Conservation (phyloP, 2,888 invertebrate species). For the Dromius quadrimaculatus region DNA sequence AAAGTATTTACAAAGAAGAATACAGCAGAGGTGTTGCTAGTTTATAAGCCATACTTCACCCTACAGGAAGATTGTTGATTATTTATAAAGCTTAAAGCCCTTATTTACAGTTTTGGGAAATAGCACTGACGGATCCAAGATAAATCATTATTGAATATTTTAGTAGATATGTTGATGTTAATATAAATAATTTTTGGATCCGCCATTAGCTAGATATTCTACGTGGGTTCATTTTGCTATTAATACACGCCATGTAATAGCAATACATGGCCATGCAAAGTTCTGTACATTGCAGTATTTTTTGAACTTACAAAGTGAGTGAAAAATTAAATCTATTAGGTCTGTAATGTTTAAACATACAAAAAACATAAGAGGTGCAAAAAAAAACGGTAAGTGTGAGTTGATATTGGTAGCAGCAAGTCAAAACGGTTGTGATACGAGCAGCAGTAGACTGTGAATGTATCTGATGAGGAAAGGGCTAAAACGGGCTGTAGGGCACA, state of each 20-base stretch:
- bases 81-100: slow-evolving; percentile 10
- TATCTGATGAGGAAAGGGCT: not conserved
- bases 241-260: too few species aligned
- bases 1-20: slow-evolving; percentile 6
- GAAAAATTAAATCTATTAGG: slow-evolving; percentile 1
- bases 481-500: not conserved
- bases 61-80: not conserved
- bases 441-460: slow-evolving; percentile 10
- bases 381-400: slow-evolving; percentile 13
- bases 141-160: not conserved
- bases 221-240: not conserved
- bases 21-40: not conserved
- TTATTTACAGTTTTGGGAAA: slow-evolving; percentile 11
- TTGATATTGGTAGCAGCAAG: slow-evolving; percentile 14
- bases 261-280: slow-evolving; percentile 13
- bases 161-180: not conserved
- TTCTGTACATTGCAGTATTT: slow-evolving; percentile 9
- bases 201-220: not conserved
- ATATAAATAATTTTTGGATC: too few species aligned
- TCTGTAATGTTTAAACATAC: slow-evolving; percentile 3
- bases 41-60: slow-evolving; percentile 1
- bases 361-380: slow-evolving; percentile 10
- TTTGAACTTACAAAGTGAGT: slow-evolving; percentile 15
- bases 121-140: slow-evolving; percentile 12
- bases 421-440: slow-evolving; percentile 27